These are phyloP conservation scores for Sarcophaga peregrina DNA, from an alignment of 1,140 invertebrate species.

Conservation along the genomic window DNA sequence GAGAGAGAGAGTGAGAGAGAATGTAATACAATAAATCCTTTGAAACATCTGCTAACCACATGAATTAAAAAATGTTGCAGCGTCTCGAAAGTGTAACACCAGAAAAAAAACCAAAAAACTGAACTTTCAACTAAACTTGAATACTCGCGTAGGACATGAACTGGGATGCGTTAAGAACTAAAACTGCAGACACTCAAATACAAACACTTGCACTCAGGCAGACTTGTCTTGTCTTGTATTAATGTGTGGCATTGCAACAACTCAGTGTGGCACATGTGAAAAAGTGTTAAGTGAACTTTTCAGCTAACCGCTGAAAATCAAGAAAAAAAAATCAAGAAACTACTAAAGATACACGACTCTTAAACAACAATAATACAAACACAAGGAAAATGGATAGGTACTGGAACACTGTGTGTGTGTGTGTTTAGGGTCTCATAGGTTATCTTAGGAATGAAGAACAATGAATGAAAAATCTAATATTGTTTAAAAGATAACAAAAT, in stretches of 20 bases:
- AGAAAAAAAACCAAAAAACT: too few species aligned
- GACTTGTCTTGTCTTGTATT: too few species aligned
- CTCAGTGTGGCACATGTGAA: neutral
- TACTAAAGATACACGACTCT: neutral
- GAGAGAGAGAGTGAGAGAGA: too few species aligned
- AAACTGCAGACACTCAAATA: too few species aligned
- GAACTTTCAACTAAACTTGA: too few species aligned
- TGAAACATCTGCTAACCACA: neutral
- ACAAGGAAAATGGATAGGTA: too few species aligned
- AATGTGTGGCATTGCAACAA: too few species aligned
- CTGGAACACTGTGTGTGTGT: neutral
- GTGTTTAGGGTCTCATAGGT: too few species aligned
- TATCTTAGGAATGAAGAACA: neutral
- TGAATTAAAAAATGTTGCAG: neutral
- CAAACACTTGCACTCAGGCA: too few species aligned
- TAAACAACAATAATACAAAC: neutral
- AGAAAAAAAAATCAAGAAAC: neutral
- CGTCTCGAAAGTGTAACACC: too few species aligned
- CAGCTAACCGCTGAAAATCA: neutral
- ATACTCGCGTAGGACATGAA: too few species aligned
- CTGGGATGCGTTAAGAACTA: too few species aligned
- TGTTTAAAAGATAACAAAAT: constrained; percentile 35
- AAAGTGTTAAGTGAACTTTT: constrained; percentile 27
- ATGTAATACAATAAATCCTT: neutral
- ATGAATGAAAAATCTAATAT: constrained; percentile 29